phyloP scores from a whole-genome alignment of 1,140 invertebrate genomes.

The Bilobella aurantiaca region DNA sequence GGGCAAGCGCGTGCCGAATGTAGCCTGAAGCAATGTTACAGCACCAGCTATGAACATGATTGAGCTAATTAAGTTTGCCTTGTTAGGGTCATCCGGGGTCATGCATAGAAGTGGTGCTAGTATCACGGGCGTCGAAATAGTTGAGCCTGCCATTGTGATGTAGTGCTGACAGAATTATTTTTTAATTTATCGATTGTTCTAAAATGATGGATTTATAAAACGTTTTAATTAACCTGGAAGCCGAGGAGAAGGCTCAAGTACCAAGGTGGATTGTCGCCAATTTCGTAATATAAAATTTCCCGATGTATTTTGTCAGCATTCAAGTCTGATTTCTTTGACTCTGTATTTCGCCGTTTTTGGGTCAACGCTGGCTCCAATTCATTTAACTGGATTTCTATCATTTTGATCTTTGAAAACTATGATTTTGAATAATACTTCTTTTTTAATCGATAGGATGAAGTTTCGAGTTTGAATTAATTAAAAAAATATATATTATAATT shows the following conservation, averaged over 20 bases:
- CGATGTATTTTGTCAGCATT: no score
- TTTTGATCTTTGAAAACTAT: no score
- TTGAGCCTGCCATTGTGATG: constrained; percentile 74
- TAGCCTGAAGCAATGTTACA: constrained; percentile 67
- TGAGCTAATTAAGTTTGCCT: constrained; percentile 5
- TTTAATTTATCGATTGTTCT: constrained; percentile 13
- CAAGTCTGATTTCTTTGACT: no score
- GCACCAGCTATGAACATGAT: constrained; percentile 64
- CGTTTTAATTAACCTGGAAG: constrained; percentile 52
- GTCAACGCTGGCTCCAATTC: no score
- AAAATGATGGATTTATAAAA: constrained; percentile 1
- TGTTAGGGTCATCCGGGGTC: constrained; percentile 44
- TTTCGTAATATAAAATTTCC: constrained; percentile 48
- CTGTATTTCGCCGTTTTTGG: no score
- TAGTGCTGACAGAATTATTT: constrained; percentile 56
- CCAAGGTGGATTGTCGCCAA: constrained; percentile 71
- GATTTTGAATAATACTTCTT: no score
- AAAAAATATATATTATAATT: no score
- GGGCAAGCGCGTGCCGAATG: constrained; percentile 44
- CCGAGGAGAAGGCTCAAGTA: constrained; percentile 71
- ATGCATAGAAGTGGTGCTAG: constrained; percentile 71
- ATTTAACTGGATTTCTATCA: no score
- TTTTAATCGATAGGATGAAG: no score
- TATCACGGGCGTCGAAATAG: constrained; percentile 73
- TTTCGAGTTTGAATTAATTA: no score